Percentiles rank a stretch among this genome's conserved stretches.
Conservation (phyloP, 2,888 invertebrate genomes). For the Ommatoiulus sabulosus region DNA sequence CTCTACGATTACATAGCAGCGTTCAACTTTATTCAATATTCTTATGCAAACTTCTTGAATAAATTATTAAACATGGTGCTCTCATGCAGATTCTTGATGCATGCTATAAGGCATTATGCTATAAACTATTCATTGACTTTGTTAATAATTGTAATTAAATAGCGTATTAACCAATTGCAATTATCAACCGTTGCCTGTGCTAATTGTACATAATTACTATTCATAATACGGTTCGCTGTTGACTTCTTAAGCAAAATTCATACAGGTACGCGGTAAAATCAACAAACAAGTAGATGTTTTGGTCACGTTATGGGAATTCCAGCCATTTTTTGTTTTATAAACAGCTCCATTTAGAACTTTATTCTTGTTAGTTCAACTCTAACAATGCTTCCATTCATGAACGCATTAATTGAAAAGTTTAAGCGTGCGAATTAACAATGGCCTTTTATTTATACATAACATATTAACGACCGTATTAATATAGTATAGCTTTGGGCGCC, state of each 20-base stretch:
- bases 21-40: too few species aligned
- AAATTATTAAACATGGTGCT: too few species aligned
- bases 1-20: too few species aligned
- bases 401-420: background rate
- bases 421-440: constrained; percentile 3
- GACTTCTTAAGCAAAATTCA: background rate
- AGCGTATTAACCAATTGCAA: background rate
- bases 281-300: background rate
- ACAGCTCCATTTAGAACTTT: background rate
- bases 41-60: too few species aligned
- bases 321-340: background rate
- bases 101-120: too few species aligned
- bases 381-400: background rate
- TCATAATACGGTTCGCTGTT: background rate
- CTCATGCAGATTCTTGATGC: too few species aligned
- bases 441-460: too few species aligned
- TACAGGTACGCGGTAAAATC: background rate
- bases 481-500: too few species aligned
- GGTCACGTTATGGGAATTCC: background rate
- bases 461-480: too few species aligned
- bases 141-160: background rate
- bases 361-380: background rate
- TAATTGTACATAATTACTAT: background rate
- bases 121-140: too few species aligned
- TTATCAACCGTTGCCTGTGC: background rate